Evolutionary conservation across 2,888 invertebrate species (phyloP), one percentile per base, ranked within the genome.

Genomic region (Mythimna ferrago): DNA sequence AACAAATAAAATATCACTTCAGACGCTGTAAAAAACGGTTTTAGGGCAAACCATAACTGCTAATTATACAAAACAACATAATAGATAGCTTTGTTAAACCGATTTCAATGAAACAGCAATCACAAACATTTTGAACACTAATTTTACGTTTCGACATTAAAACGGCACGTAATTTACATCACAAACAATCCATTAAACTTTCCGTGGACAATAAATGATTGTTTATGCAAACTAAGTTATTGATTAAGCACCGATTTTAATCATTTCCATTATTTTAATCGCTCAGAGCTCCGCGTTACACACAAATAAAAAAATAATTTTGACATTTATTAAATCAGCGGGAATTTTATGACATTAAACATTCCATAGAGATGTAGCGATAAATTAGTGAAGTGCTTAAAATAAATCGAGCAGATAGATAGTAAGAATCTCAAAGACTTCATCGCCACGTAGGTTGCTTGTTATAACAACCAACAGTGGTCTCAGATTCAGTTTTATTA

Each of bases 31-130:
- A 71, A 16, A 32, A 76, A 87, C 78, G 86, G 84, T 88, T 83
- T 66, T 73, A 74, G 48, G 83, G 75, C 79, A 81, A 90, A 89
- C 89, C 89, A 90, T 88, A 87, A 88, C 85, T 85, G 84, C 82
- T 90, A 91, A 92, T 92, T 91, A 90, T 84, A 91, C 86, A 82
- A 89, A 88, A 86, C 87, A 85, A 83, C 86, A 85, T 89, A 91
- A 90, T 90, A 89, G 84, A 89, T 89, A 86, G 90, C 86, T 91
- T 90, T 89, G 88, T 90, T 89, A 91, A 89, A 87, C 85, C 78
- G 82, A 89, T 90, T 92, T 86, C 82, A 86, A 78, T 75, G 82
- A 86, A 89, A 89, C 86, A 90, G 83, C 83, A 85, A 86, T 83
- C 84, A 84, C 85, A 78, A 83, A 71, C 73, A 81, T 80, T 87